Base-by-base conservation (phyloP, 2,888 invertebrate species). In the Sminthurinus aureus region DNA sequence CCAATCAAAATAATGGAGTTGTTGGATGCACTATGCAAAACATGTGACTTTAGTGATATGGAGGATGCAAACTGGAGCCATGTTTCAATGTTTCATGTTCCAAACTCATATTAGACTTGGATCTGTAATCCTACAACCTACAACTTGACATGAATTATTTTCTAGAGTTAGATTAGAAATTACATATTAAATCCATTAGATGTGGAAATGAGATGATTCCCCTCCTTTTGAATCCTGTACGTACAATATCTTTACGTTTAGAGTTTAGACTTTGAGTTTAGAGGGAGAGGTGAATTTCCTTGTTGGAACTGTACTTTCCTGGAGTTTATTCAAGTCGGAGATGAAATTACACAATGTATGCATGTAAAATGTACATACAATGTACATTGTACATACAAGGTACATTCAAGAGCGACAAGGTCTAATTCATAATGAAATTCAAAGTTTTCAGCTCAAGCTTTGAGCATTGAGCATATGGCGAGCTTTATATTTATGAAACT, bases 341-440 rank as follows among this genome's bases (percentile, higher is more conserved):
- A 38, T 38, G 38, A 6, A 38, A 38, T 38, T 38, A 38, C 38
- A 38, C 1, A 38, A 38, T 38, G 38, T 38, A 38, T 38, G 38
- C 1, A 38, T 38, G 38, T 38, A 6, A 1, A 38, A 38, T 38
- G 38, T 38, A 6, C 38, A 38, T 38, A 38, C 3, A 38, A 38
- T 38, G 3, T 38, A 38, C 3, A 38, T 4, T 38, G 3, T 38
- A 38, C 38, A 38, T 38, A 38, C n/a, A n/a, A 38, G 6, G 38
- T 4, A 38, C 38, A 38, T 38, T 1, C 1, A 1, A 6, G 38
- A 38, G 38, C 1, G 6, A 38, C 38, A 38, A 1, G 38, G 38
- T 38, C 38, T 38, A 6, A 50, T 24, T 22, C 24, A 58, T 83
- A 83, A 82, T 82, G 77, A 78, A 81, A 81, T 83, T 83, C 76